phyloP scores from a whole-genome alignment of 2,888 invertebrate genomes.

The Griposia aprilina region DNA sequence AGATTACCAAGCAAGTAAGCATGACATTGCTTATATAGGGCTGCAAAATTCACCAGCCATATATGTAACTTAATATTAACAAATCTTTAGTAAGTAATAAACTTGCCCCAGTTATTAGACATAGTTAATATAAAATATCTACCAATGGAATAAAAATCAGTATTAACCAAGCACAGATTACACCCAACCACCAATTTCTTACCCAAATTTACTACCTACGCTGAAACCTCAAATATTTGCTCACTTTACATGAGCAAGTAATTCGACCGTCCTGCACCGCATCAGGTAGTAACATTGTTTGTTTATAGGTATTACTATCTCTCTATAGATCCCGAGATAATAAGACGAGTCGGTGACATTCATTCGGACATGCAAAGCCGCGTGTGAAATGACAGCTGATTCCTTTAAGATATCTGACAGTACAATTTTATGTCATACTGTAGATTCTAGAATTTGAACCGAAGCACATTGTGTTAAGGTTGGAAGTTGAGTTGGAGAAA shows the following conservation, averaged over 20 bases:
- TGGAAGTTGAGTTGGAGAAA: conserved; percentile 41
- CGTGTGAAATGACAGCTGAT: conserved; percentile 88
- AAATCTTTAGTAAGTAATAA: not conserved
- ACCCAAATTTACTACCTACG: not conserved
- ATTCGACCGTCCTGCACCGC: conserved; percentile 10
- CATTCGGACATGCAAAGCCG: conserved; percentile 79
- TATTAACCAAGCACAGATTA: not conserved
- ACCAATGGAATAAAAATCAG: not conserved
- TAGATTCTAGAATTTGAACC: conserved; percentile 47
- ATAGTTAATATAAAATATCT: not conserved
- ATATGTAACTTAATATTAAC: not conserved
- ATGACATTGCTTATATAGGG: not conserved
- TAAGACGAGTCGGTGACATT: conserved; percentile 74
- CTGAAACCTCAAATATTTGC: conserved; percentile 14
- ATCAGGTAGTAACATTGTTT: conserved; percentile 49
- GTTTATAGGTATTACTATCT: conserved; percentile 56
- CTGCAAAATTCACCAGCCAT: not conserved
- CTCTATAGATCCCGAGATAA: conserved; percentile 63
- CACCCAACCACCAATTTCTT: not conserved
- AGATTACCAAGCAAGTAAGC: conserved; percentile 4
- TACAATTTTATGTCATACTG: conserved; percentile 57
- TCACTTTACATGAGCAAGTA: conserved; percentile 17
- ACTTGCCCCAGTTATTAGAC: not conserved
- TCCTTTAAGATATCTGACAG: conserved; percentile 77
- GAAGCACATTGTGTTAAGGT: conserved; percentile 65